Conservation (phyloP, 1,140 invertebrate genomes). For the Ephestia elutella region DNA sequence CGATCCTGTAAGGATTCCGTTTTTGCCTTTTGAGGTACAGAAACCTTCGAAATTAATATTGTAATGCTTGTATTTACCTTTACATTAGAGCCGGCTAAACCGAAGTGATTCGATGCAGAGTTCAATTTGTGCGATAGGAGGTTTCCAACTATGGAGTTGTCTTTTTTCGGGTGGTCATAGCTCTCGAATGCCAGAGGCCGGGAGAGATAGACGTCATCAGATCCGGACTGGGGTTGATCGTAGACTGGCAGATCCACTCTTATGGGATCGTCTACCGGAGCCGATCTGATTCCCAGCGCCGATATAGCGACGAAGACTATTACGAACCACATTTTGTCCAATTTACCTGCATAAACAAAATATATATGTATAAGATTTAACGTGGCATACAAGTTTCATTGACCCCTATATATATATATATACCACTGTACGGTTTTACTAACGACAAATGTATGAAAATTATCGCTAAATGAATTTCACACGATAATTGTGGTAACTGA, state of each 20-base stretch:
- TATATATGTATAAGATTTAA: too few relatives aligned
- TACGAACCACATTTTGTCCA: constrained; percentile 25
- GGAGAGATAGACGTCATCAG: constrained; percentile 16
- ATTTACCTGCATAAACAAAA: too few relatives aligned
- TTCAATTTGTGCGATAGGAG: constrained; percentile 14
- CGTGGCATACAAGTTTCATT: too few relatives aligned
- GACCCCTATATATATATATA: too few relatives aligned
- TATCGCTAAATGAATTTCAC: too few relatives aligned
- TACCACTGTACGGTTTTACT: too few relatives aligned
- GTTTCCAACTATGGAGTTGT: constrained; percentile 10
- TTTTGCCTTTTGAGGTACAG: too few relatives aligned
- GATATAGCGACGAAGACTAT: constrained; percentile 17
- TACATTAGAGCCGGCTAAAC: neutral
- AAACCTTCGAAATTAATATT: too few relatives aligned
- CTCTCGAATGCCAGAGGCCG: constrained; percentile 40
- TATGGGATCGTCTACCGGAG: constrained; percentile 48
- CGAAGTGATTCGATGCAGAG: neutral
- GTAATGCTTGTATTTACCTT: too few relatives aligned
- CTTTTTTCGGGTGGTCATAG: constrained; percentile 25
- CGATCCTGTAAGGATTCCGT: too few relatives aligned
- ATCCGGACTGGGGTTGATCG: constrained; percentile 32
- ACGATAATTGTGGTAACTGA: too few relatives aligned
- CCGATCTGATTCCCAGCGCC: constrained; percentile 20
- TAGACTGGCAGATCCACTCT: constrained; percentile 60
- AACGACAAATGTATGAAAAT: too few relatives aligned